phyloP scores from a whole-genome alignment of 1,140 invertebrate genomes.

The Araneus ventricosus region DNA sequence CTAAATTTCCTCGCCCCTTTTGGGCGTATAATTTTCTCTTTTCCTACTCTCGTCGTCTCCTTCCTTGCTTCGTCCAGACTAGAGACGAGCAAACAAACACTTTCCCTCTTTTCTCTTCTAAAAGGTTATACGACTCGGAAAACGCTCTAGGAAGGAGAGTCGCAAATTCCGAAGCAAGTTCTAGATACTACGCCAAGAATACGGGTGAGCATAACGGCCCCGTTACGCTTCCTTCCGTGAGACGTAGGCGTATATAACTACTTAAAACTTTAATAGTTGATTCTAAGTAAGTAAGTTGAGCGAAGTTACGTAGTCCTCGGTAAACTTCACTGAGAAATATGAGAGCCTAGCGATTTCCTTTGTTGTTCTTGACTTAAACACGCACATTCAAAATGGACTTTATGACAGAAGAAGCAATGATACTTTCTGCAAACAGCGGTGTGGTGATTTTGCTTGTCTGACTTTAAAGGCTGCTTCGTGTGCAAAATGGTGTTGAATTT shows the following conservation, averaged over 20 bases:
- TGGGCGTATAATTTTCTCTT: constrained; percentile 57
- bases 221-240: background rate
- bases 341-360: background rate
- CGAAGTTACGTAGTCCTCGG: background rate
- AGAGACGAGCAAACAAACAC: constrained; percentile 10
- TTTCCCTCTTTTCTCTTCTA: background rate
- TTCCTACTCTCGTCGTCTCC: background rate
- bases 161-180: constrained; percentile 25
- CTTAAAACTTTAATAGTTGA: constrained; percentile 25
- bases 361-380: background rate
- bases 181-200: no score
- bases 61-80: background rate
- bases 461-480: background rate
- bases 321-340: constrained; percentile 10
- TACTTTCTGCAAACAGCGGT: background rate
- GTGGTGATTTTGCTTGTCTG: background rate
- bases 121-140: constrained; percentile 26
- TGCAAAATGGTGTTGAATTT: background rate
- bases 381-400: background rate
- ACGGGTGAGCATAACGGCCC: constrained; percentile 1
- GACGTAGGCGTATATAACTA: constrained; percentile 3
- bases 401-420: background rate
- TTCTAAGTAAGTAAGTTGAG: background rate
- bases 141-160: constrained; percentile 41
- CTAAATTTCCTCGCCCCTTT: constrained; percentile 5